phyloP scores from a whole-genome alignment of 2,797 vertebrate genomes.

The Aeoliscus strigatus region DNA sequence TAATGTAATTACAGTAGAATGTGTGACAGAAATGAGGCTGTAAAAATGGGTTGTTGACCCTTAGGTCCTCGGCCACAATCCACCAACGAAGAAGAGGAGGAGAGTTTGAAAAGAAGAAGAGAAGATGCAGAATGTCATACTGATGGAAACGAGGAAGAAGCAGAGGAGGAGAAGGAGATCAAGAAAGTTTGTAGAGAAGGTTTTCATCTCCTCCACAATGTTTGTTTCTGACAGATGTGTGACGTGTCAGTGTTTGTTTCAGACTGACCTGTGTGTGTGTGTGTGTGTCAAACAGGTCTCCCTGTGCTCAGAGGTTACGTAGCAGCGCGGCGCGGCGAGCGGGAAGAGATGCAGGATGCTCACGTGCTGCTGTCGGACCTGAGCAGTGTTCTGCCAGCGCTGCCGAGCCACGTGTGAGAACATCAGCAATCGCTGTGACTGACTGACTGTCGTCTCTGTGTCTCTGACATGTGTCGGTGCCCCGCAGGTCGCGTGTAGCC shows the following conservation, averaged over 20 bases:
- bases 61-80: constrained; percentile 10
- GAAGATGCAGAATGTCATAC: constrained; percentile 22
- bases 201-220: constrained; percentile 88
- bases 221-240: too few species aligned
- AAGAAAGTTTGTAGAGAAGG: constrained; percentile 99
- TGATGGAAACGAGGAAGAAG: constrained; percentile 55
- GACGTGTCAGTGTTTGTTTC: too few species aligned
- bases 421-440: too few species aligned
- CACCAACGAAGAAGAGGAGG: constrained; percentile 46
- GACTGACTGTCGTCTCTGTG: background rate
- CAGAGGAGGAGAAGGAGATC: constrained; percentile 78
- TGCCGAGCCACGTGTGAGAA: constrained; percentile 78
- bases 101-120: constrained; percentile 78
- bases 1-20: too few species aligned
- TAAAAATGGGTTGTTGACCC: background rate
- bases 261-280: constrained; percentile 2
- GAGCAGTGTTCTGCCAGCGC: constrained; percentile 64
- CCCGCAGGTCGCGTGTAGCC: constrained; percentile 79
- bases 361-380: constrained; percentile 86
- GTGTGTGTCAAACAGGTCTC: constrained; percentile 50
- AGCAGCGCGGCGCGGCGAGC: constrained; percentile 86
- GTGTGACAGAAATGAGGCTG: too few species aligned
- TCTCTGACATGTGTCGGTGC: background rate
- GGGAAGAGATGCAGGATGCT: constrained; percentile 97
- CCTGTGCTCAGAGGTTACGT: constrained; percentile 82